Base-by-base conservation (phyloP, 2,888 invertebrate genomes). In the Lucinisca nassula region DNA sequence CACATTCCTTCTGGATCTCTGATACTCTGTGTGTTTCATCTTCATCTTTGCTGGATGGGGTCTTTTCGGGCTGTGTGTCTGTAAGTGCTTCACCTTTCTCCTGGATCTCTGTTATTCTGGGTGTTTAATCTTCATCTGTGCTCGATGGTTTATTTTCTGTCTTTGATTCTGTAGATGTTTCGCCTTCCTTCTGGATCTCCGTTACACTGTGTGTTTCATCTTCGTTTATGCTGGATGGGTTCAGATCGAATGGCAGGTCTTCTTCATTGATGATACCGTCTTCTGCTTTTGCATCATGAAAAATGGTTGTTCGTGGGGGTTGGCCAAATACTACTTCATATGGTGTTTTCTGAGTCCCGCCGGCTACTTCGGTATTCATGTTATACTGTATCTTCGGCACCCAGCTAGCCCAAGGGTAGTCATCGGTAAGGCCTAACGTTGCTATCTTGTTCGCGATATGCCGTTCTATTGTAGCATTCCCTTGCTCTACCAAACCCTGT, bases 401-500 rank as follows among this genome's bases (percentile, higher is more conserved):
- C 73, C 80, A 80, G 45, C 35, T 27, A 0, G 79, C 70, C 35
- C 72, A 72, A 10, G 51, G 51, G 27, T 76, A 35, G 14, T 61
- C 21, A 32, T 32, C 17, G 4, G 37, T n/a, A 8, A 72, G 37
- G 35, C 24, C 35, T 24, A 37, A 10, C 4, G 72, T 38, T n/a
- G 72, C 72, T 21, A 35, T 37, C 40, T 72, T 72, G 72, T 37
- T 72, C 37, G 81, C 81, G 14, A 81, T 38, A 32, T 55, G 55
- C 49, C 55, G 24, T 58, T 85, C 85, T 1, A 85, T 40, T 14
- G 75, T 77, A 24, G 61, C 45, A 49, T 85, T 82, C 12, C 80
- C 85, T 24, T 70, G 58, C 38, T 85, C 85, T n/a, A 85, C 82
- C 24, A 85, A 61, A 1, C 85, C 85, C 30, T 85, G 85, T 4